Percentiles rank a stretch among this genome's conserved stretches.
Conservation (phyloP, 2,888 invertebrate genomes). For the Caenorhabditis becei region DNA sequence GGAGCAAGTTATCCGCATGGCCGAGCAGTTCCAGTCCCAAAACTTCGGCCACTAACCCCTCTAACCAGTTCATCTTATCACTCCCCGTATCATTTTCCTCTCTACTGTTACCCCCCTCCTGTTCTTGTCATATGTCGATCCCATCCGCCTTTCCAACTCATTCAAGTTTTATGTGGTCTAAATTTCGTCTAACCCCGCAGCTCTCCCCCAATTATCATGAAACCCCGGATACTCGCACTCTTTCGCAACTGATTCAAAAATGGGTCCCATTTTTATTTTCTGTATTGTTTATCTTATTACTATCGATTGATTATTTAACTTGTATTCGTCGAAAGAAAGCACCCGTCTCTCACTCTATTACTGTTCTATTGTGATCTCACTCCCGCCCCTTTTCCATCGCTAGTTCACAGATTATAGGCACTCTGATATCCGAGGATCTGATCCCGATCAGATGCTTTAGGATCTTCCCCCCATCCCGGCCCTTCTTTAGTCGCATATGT, state of each 20-base stretch:
- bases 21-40: slow-evolving; percentile 1
- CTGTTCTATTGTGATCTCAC: slow-evolving; percentile 20
- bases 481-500: slow-evolving; percentile 9
- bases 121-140: slow-evolving; percentile 1
- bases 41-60: neutral
- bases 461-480: neutral
- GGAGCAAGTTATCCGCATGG: slow-evolving; percentile 1
- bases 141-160: slow-evolving; percentile 13
- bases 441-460: too few relatives aligned
- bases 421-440: neutral
- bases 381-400: slow-evolving; percentile 2
- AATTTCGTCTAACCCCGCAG: neutral
- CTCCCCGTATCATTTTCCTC: slow-evolving; percentile 1
- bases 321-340: neutral
- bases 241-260: slow-evolving; percentile 20
- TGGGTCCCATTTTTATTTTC: neutral
- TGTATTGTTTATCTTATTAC: neutral
- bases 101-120: neutral
- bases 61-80: slow-evolving; percentile 11
- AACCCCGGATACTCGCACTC: slow-evolving; percentile 19
- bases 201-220: neutral
- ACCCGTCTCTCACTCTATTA: neutral
- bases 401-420: slow-evolving; percentile 22
- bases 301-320: neutral
- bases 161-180: slow-evolving; percentile 4